phyloP scores from a whole-genome alignment of 2,113 vertebrate species.

The Asarcornis scutulata region DNA sequence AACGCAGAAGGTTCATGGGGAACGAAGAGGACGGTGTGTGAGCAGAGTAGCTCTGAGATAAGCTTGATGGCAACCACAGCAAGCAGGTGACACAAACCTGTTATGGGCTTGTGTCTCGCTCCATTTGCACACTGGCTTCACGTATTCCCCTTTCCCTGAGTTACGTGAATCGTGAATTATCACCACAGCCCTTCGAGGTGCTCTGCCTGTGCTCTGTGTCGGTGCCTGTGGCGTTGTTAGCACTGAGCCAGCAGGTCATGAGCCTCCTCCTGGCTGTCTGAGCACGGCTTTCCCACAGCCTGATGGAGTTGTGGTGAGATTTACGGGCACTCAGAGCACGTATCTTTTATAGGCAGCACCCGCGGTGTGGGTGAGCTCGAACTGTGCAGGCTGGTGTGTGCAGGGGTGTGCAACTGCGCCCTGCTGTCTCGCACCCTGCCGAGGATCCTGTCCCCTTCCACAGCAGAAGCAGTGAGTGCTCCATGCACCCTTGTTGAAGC shows the following conservation, averaged over 20 bases:
- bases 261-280: neutral
- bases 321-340: neutral
- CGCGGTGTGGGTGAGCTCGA: neutral
- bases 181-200: neutral
- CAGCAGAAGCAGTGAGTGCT: neutral
- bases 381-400: neutral
- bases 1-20: neutral
- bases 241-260: neutral
- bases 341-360: neutral
- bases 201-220: neutral
- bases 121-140: neutral
- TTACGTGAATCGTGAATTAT: neutral
- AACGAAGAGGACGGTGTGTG: neutral
- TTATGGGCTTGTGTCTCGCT: neutral
- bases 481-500: neutral
- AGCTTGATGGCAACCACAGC: fast-evolving
- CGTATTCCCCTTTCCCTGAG: neutral
- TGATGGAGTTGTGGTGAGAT: neutral
- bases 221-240: neutral
- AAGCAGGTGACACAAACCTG: neutral
- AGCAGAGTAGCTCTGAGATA: neutral
- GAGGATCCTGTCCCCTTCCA: neutral
- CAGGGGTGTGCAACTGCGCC: too few species aligned
- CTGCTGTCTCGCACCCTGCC: neutral
- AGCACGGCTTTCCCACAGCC: neutral